Base-by-base conservation (phyloP, 2,888 invertebrate species). In the Octonoba sinensis region DNA sequence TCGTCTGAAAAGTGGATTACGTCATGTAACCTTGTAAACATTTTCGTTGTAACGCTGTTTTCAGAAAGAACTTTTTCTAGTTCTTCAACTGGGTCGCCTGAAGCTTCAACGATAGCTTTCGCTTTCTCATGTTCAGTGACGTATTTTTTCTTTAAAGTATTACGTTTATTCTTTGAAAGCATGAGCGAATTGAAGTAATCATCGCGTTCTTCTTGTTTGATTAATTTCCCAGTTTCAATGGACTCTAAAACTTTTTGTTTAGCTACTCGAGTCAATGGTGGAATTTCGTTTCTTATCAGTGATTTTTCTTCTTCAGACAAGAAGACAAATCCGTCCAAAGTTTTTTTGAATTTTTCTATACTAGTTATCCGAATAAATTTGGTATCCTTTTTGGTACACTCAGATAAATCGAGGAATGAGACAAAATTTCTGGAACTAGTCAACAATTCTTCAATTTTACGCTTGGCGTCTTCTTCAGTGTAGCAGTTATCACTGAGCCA, bases 261-360 rank as follows among this genome's bases (percentile, higher is more conserved):
- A 1, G 20, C 22, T 18, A 65, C 46, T 15, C 46, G 20, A n/a
- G 44, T 3, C 15, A 13, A n/a, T n/a, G 4, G 0, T 15, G 56
- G 65, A 46, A 65, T 46, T 36, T 65, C 65, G 16, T 24, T 54
- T 11, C 22, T 16, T 22, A 73, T 65, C n/a, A 22, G 27, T 6
- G n/a, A 24, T 62, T 60, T 54, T 24, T 56, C 65, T 24, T 54
- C 47, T 2, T 65, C 24, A 22, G 56, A 24, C 18, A 47, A 22
- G 22, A 16, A 47, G 1, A 16, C 18, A 4, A 62, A 27, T 11
- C 73, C 65, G 44, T 46, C 44, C 1, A 64, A 44, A 22, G 36
- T 46, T 24, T 47, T 56, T 16, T 44, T 16, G 24, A 65, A 65
- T 12, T 73, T 12, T 1, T 24, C 15, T n/a, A 65, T 46, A 12